These are phyloP conservation scores for Volucella bombylans DNA, from an alignment of 2,888 invertebrate species.

Conservation along the genomic window DNA sequence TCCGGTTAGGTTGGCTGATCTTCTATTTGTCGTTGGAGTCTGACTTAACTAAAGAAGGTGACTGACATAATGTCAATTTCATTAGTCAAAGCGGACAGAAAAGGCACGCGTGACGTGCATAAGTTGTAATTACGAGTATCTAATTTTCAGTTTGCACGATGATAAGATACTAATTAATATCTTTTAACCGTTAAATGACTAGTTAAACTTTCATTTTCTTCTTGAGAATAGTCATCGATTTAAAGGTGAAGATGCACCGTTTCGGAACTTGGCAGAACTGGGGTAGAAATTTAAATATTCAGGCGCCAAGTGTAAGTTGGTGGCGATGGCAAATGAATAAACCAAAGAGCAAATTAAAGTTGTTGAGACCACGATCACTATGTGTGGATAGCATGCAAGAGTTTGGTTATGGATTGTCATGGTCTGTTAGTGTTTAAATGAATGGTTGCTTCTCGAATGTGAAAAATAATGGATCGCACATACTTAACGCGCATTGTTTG, in stretches of 20 bases:
- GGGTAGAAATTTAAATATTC: constrained; percentile 40
- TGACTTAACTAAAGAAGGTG: constrained; percentile 37
- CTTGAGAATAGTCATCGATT: neutral
- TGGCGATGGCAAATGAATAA: constrained; percentile 25
- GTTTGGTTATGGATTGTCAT: neutral
- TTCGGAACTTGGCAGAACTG: neutral
- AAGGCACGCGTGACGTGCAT: constrained; percentile 1
- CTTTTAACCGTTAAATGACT: constrained; percentile 12
- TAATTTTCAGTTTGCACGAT: neutral
- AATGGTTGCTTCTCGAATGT: neutral
- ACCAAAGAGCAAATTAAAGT: constrained; percentile 4
- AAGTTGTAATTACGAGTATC: constrained; percentile 6
- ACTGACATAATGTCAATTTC: constrained; percentile 66
- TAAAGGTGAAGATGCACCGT: neutral
- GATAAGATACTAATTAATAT: constrained; percentile 4
- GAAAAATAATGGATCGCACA: neutral
- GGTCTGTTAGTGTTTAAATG: constrained; percentile 5
- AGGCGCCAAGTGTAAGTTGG: neutral
- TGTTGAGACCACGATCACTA: neutral
- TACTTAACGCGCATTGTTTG: constrained; percentile 1
- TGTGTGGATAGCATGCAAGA: neutral
- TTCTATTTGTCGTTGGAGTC: constrained; percentile 19
- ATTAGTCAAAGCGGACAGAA: constrained; percentile 54
- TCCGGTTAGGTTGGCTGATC: constrained; percentile 22
- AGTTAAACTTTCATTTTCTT: constrained; percentile 29